Conservation (phyloP, 2,113 vertebrate species). For the Pituophis catenifer region DNA sequence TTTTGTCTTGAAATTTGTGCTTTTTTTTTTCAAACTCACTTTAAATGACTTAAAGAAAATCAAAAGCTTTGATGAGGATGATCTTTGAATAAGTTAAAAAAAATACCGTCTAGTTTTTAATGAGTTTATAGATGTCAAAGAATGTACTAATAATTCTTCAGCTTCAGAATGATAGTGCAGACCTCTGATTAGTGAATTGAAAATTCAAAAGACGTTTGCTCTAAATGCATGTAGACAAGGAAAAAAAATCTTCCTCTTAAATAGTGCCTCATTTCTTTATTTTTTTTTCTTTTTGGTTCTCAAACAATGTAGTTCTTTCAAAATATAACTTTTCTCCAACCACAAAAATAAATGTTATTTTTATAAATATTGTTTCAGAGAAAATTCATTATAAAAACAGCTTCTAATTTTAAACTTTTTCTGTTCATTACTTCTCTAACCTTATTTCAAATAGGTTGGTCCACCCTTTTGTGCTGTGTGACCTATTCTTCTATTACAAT, state of each 20-base stretch:
- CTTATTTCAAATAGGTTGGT: constrained; percentile 88
- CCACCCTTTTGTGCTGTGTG: constrained; percentile 84
- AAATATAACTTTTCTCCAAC: constrained; percentile 56
- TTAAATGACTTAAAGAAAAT: constrained; percentile 59
- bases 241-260: constrained; percentile 56
- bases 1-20: constrained; percentile 49
- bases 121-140: constrained; percentile 71
- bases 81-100: constrained; percentile 58
- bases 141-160: constrained; percentile 76
- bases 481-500: constrained; percentile 90
- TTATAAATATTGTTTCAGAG: constrained; percentile 74
- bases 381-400: constrained; percentile 78
- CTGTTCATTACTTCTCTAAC: constrained; percentile 82
- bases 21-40: constrained; percentile 27
- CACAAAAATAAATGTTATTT: constrained; percentile 60
- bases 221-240: constrained; percentile 62
- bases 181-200: constrained; percentile 69
- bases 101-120: constrained; percentile 67
- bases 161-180: constrained; percentile 74
- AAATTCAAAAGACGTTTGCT: constrained; percentile 71
- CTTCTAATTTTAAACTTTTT: constrained; percentile 78
- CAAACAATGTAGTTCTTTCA: constrained; percentile 71
- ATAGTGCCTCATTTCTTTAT: constrained; percentile 26
- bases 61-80: constrained; percentile 66
- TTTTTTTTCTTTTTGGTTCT: constrained; percentile 55